Evolutionary conservation across 2,888 invertebrate species (phyloP).

Genomic region (Eremobia ochroleuca): DNA sequence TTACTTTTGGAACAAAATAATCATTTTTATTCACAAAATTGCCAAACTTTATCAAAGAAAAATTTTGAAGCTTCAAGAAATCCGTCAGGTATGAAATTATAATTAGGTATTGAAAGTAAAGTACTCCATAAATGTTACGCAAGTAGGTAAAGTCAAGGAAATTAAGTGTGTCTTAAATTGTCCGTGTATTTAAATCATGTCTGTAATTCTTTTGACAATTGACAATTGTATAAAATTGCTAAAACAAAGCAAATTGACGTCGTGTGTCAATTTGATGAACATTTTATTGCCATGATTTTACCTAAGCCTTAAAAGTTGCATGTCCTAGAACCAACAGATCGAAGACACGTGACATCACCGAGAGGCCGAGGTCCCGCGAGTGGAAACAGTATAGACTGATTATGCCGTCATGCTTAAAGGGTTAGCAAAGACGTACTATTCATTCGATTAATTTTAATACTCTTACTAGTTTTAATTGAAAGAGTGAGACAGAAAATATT

Average conservation of each 20-base stretch:
- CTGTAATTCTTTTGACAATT: background rate
- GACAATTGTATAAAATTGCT: background rate
- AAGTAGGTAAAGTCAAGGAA: background rate
- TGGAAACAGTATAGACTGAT: background rate
- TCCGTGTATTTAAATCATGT: background rate
- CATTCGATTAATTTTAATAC: background rate
- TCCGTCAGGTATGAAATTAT: slow-evolving; percentile 22
- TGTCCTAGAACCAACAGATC: too few species aligned
- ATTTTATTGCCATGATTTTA: background rate
- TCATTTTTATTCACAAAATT: slow-evolving; percentile 6
- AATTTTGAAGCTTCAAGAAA: slow-evolving; percentile 9
- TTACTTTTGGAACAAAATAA: slow-evolving; percentile 38
- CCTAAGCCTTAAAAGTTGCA: background rate
- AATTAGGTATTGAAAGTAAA: background rate
- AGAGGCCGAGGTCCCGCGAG: too few species aligned
- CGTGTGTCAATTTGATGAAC: background rate
- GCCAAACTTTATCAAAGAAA: slow-evolving; percentile 24
- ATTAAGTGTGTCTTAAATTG: background rate
- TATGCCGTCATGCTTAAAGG: background rate
- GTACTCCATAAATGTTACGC: background rate
- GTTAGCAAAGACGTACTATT: background rate
- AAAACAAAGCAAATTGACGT: background rate
- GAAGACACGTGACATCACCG: background rate
- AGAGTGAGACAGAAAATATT: background rate
- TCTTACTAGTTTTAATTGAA: background rate